Conservation (phyloP, 2,113 vertebrate species). For the Lamprotornis superbus region DNA sequence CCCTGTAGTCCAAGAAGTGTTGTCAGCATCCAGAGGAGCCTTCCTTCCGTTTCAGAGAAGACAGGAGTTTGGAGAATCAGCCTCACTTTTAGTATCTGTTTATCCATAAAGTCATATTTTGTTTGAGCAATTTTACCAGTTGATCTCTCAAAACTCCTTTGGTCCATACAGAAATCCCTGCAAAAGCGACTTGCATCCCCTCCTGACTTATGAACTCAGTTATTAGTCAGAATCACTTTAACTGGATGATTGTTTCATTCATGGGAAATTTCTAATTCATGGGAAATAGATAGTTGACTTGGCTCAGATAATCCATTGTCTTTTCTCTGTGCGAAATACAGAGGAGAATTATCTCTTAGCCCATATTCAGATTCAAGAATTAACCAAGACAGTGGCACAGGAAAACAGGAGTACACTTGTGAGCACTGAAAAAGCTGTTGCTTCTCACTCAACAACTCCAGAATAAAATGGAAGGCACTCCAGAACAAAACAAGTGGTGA, state of each 20-base stretch:
- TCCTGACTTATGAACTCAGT: neutral
- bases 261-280: neutral
- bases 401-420: neutral
- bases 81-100: neutral
- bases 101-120: neutral
- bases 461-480: neutral
- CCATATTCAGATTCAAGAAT: neutral
- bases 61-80: neutral
- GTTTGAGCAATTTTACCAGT: neutral
- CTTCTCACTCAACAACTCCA: neutral
- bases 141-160: neutral
- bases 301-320: neutral
- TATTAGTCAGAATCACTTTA: neutral
- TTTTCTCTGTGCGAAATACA: neutral
- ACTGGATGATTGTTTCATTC: neutral
- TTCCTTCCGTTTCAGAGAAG: neutral
- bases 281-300: neutral
- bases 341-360: neutral
- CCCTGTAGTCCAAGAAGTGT: neutral
- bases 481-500: neutral
- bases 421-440: neutral
- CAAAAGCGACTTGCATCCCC: neutral
- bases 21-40: neutral
- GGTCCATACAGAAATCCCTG: neutral
- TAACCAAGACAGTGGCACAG: neutral